phyloP scores from a whole-genome alignment of 1,140 invertebrate species.

The Drosophila kurseongensis region DNA sequence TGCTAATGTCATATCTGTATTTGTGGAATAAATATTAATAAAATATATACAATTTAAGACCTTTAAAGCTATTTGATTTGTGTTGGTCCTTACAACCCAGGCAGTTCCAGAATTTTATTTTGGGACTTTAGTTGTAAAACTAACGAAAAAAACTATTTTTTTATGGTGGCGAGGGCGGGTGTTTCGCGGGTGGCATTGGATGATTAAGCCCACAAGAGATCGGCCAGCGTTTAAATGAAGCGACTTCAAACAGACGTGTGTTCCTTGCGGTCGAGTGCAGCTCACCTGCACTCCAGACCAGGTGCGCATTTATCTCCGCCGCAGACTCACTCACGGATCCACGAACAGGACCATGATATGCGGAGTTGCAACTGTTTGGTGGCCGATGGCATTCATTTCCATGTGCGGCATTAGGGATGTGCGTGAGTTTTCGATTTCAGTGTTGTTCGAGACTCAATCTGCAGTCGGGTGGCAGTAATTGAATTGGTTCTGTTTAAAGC shows the following conservation, averaged over 20 bases:
- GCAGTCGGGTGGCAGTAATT: neutral
- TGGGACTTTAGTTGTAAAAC: too few relatives aligned
- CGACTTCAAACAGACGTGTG: constrained; percentile 49
- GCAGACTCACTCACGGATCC: constrained; percentile 25
- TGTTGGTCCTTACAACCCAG: too few relatives aligned
- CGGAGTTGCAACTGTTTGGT: constrained; percentile 45
- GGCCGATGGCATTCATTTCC: constrained; percentile 45
- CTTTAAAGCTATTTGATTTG: too few relatives aligned
- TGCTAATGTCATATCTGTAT: too few relatives aligned
- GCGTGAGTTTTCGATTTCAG: constrained; percentile 3
- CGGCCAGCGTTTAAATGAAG: constrained; percentile 33
- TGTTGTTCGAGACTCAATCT: constrained; percentile 5
- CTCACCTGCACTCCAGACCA: constrained; percentile 37
- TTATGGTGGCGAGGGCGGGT: too few relatives aligned
- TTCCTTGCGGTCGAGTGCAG: constrained; percentile 64
- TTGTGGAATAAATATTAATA: too few relatives aligned
- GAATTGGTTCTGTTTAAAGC: too few relatives aligned
- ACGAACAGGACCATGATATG: constrained; percentile 35
- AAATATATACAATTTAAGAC: too few relatives aligned
- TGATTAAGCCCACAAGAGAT: neutral
- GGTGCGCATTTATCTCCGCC: constrained; percentile 48
- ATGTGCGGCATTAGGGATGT: constrained; percentile 31
- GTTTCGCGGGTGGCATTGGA: neutral
- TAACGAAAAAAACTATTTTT: too few relatives aligned
- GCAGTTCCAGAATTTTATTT: too few relatives aligned